A percentile compares a stretch with the other conserved stretches of the same genome.
These are phyloP conservation scores for Papilio machaon DNA, from an alignment of 1,140 invertebrate genomes.

Conservation along the genomic window DNA sequence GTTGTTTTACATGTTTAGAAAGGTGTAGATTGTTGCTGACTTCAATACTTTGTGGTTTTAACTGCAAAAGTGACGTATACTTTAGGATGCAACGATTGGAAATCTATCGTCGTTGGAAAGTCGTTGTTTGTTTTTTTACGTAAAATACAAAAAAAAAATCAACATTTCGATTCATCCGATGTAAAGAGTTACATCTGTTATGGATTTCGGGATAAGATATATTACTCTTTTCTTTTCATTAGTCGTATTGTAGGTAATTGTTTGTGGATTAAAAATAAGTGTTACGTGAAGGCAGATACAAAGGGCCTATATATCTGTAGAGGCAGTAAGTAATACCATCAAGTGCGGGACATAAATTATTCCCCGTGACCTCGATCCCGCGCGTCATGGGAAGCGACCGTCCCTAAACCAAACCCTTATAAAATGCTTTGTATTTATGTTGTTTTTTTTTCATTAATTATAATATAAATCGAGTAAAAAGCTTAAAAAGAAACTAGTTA, in stretches of 20 bases:
- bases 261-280: constrained; percentile 4
- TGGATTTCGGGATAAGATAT: too few relatives aligned
- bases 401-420: constrained; percentile 11
- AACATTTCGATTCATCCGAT: too few relatives aligned
- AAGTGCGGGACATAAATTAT: constrained; percentile 42
- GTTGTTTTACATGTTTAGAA: not conserved
- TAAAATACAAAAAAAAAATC: too few relatives aligned
- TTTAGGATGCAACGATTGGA: too few relatives aligned
- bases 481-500: not conserved
- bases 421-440: constrained; percentile 19
- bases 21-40: not conserved
- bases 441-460: not conserved
- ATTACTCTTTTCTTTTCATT: too few relatives aligned
- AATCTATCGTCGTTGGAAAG: too few relatives aligned
- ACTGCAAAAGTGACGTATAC: too few relatives aligned
- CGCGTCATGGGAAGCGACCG: not conserved
- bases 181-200: too few relatives aligned
- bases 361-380: constrained; percentile 34
- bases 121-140: too few relatives aligned
- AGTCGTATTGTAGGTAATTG: not conserved
- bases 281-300: not conserved
- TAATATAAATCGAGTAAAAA: not conserved
- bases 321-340: constrained; percentile 42
- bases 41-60: too few relatives aligned
- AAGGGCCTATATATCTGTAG: constrained; percentile 42